A percentile compares a stretch with the other conserved stretches of the same genome.
These are phyloP conservation scores for Macaria liturata DNA, from an alignment of 2,888 invertebrate species.

Conservation along the genomic window DNA sequence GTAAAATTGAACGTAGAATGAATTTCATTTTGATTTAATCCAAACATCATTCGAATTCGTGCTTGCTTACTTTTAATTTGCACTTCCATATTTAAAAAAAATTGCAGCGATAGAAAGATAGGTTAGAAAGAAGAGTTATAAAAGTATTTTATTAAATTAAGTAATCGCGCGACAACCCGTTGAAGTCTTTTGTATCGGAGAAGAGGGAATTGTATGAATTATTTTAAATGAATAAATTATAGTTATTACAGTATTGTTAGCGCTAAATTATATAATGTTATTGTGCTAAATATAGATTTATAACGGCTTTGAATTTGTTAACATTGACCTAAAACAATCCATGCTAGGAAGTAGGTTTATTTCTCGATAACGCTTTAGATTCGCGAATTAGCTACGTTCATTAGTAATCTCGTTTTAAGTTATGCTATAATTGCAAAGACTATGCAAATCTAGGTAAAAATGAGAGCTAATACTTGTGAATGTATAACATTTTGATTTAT, in stretches of 20 bases:
- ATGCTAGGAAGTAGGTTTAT: constrained; percentile 1
- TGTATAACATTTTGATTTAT: too few relatives aligned
- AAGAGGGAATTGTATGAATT: constrained; percentile 8
- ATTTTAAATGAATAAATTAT: constrained; percentile 5
- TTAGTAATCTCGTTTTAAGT: constrained; percentile 3
- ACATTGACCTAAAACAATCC: constrained; percentile 7
- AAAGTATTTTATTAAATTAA: not conserved
- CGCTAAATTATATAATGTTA: not conserved
- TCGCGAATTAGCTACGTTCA: constrained; percentile 5
- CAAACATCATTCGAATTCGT: too few relatives aligned
- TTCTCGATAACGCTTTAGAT: constrained; percentile 3
- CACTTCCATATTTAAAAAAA: too few relatives aligned
- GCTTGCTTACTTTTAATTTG: too few relatives aligned
- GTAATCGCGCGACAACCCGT: constrained; percentile 48
- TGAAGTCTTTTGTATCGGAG: constrained; percentile 72
- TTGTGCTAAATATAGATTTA: not conserved
- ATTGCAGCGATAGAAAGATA: too few relatives aligned
- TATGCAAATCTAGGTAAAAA: not conserved
- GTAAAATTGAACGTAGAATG: too few relatives aligned
- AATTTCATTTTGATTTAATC: too few relatives aligned
- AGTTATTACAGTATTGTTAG: constrained; percentile 9
- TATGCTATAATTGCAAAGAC: not conserved
- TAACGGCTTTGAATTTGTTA: not conserved
- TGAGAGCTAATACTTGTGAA: too few relatives aligned
- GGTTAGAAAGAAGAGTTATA: too few relatives aligned